A percentile compares a stretch with the other conserved stretches of the same genome.
phyloP scores from a whole-genome alignment of 1,140 invertebrate genomes.

The Sinella curviseta region DNA sequence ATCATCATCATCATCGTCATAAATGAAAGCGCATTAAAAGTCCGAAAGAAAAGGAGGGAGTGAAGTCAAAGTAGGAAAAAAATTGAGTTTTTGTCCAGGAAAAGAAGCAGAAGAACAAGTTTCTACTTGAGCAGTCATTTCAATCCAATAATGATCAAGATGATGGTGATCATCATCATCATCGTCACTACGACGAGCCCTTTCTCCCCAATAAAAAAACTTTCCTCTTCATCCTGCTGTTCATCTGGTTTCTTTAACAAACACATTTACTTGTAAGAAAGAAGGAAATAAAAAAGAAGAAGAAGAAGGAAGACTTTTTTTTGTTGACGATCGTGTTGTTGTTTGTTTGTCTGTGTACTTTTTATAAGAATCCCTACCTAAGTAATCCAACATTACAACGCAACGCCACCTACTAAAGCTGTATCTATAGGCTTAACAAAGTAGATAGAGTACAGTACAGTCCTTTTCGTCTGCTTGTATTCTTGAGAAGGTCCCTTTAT shows the following conservation, averaged over 20 bases:
- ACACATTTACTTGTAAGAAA: background rate
- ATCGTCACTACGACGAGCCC: background rate
- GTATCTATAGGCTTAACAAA: too few relatives aligned
- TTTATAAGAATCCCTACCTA: too few relatives aligned
- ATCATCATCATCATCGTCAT: background rate
- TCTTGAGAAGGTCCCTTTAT: background rate
- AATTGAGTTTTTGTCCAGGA: slow-evolving; percentile 17
- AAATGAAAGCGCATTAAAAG: background rate
- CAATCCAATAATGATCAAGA: slow-evolving; percentile 5
- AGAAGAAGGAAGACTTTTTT: too few relatives aligned
- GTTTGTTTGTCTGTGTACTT: too few relatives aligned
- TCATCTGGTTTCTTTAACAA: background rate
- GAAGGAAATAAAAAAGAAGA: too few relatives aligned
- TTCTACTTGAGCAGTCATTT: slow-evolving; percentile 17
- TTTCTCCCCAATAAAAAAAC: background rate
- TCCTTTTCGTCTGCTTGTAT: too few relatives aligned
- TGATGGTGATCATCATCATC: too few relatives aligned
- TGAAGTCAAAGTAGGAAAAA: background rate
- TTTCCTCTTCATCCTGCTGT: background rate
- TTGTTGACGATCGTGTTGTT: too few relatives aligned
- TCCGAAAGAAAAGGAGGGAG: background rate
- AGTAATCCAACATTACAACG: too few relatives aligned
- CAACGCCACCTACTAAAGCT: too few relatives aligned
- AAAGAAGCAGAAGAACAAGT: too few relatives aligned
- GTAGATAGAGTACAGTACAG: too few relatives aligned